Base-by-base conservation (phyloP, 2,797 vertebrate species). In the Paguma larvata region DNA sequence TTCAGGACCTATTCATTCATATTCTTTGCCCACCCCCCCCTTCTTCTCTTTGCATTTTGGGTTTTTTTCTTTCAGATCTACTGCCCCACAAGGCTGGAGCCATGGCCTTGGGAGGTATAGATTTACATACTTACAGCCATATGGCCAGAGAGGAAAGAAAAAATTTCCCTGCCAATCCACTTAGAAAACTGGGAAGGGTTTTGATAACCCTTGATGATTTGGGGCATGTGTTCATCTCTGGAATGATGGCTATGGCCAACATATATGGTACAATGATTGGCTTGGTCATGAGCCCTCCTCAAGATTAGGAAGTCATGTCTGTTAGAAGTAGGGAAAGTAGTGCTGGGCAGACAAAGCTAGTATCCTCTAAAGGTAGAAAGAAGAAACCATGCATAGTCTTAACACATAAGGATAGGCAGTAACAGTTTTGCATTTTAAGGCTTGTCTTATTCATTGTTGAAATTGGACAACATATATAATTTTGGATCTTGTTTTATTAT, bases 401-500 rank as follows among this genome's bases (percentile, higher is more conserved):
- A 41, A 46, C 25, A 62, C 7, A 92, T 18, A 48, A 86, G 62
- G 53, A 53, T 19, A 48, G 13, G 3, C 3, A 19, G 8, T 87
- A 51, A 73, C n/a, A 25, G 21, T 38, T 90, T 41, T 62, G 3
- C 41, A 59, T 84, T 53, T 87, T 41, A 84, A 83, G 4, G 87
- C 2, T 25, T 65, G 38, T 67, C 8, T 10, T 34, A 16, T 73
- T 78, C 4, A 70, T 27, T 53, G 1, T 72, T 91, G 59, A 86
- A 86, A 75, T 65, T 53, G 15, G 27, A 25, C 41, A 48, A 2
- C 0, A 1, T 62, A 11, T 80, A 6, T 41, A 38, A 65, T 53
- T 51, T 89, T 48, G 32, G 7, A 51, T 86, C 23, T 89, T 67
- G 32, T 85, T 90, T 90, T 96, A 38, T 93, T 93, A 56, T 56